Percentiles rank a stretch among this genome's conserved stretches.
These are phyloP conservation scores for Mesorhabditis sp. DNA, from an alignment of 2,888 invertebrate species.

Conservation along the genomic window DNA sequence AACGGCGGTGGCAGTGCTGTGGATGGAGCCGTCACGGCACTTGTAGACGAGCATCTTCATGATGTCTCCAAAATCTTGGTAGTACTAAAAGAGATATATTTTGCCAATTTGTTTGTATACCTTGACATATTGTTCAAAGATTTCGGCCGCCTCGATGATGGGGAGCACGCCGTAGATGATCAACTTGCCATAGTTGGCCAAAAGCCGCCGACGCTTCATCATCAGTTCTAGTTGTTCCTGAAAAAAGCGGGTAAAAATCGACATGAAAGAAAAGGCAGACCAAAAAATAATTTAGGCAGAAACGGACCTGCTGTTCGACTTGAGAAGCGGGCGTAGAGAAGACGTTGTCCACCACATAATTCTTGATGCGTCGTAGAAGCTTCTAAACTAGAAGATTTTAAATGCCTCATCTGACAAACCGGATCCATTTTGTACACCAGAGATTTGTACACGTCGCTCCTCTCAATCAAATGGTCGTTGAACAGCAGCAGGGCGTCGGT, in stretches of 20 bases:
- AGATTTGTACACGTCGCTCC: not conserved
- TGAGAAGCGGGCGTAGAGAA: conserved; percentile 25
- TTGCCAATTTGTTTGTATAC: conserved; percentile 61
- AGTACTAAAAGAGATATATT: conserved; percentile 69
- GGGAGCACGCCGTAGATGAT: conserved; percentile 95
- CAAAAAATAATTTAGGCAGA: not conserved
- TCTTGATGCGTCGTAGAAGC: conserved; percentile 26
- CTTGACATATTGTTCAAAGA: conserved; percentile 95
- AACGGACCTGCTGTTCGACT: conserved; percentile 19
- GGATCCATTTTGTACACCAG: not conserved
- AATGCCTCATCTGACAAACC: not conserved
- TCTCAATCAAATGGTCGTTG: conserved; percentile 73
- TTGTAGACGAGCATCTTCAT: conserved; percentile 92
- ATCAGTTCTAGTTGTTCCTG: conserved; percentile 27
- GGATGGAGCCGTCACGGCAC: conserved; percentile 93
- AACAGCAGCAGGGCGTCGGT: conserved; percentile 91
- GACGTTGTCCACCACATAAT: conserved; percentile 50
- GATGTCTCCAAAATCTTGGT: conserved; percentile 98
- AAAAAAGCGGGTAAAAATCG: conserved; percentile 6
- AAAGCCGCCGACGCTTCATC: conserved; percentile 63
- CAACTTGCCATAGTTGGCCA: conserved; percentile 94
- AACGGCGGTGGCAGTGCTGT: conserved; percentile 89
- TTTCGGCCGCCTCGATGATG: conserved; percentile 80
- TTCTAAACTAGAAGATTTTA: conserved; percentile 14
- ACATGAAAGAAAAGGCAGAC: not conserved